Percentiles rank a stretch among this genome's conserved stretches.
phyloP scores from a whole-genome alignment of 2,113 vertebrate genomes.

The Hyla sarda region DNA sequence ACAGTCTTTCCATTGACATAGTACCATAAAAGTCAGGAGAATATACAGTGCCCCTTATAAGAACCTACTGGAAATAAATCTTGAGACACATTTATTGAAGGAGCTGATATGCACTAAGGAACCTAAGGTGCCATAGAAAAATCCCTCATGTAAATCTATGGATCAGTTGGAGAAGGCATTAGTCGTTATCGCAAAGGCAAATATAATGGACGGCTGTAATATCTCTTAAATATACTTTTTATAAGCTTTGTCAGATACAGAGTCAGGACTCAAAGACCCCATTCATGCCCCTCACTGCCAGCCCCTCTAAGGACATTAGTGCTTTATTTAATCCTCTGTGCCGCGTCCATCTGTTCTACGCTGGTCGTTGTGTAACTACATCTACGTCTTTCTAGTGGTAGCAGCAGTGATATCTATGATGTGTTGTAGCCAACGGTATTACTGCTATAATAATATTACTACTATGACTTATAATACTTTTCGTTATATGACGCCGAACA shows the following conservation, averaged over 20 bases:
- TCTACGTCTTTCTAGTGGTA: background rate
- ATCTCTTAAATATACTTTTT: background rate
- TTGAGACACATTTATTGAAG: background rate
- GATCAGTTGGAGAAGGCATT: no score
- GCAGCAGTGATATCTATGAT: background rate
- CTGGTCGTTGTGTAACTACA: background rate
- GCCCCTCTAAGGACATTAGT: constrained; percentile 34
- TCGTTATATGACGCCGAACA: no score
- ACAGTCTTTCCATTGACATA: background rate
- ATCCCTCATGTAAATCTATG: background rate
- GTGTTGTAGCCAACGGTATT: background rate
- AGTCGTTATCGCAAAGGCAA: background rate
- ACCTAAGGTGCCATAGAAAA: background rate
- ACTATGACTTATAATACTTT: no score
- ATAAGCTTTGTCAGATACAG: background rate
- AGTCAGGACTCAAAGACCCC: background rate
- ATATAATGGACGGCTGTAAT: background rate
- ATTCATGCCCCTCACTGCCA: background rate
- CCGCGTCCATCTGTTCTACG: constrained; percentile 12
- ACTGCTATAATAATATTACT: background rate
- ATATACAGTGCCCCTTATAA: background rate
- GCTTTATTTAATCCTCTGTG: constrained; percentile 23
- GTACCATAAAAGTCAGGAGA: background rate
- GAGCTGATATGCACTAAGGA: background rate
- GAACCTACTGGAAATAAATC: background rate